These are phyloP conservation scores for Tenthredo livida DNA, from an alignment of 2,888 invertebrate genomes.

Conservation along the genomic window DNA sequence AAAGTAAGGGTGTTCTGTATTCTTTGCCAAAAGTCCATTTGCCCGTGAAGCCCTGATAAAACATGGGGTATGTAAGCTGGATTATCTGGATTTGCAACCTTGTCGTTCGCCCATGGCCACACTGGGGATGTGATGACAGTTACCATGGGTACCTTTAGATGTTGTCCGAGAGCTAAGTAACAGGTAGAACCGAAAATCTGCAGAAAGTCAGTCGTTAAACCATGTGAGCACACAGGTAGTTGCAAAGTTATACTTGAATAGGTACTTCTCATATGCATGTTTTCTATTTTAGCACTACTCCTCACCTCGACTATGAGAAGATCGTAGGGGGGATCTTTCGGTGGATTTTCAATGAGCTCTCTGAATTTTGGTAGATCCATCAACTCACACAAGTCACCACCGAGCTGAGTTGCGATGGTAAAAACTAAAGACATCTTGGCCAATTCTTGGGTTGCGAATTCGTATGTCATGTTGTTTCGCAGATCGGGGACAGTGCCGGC, in stretches of 20 bases:
- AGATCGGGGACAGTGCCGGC: not conserved
- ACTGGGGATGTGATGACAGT: constrained; percentile 59
- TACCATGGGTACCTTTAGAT: constrained; percentile 68
- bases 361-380: constrained; percentile 59
- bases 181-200: constrained; percentile 70
- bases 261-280: not conserved
- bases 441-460: not conserved
- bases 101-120: constrained; percentile 59
- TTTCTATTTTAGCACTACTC: not conserved
- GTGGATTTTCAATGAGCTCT: constrained; percentile 58
- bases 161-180: constrained; percentile 46
- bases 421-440: not conserved
- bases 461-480: constrained; percentile 15
- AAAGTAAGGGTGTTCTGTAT: constrained; percentile 58
- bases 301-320: constrained; percentile 51
- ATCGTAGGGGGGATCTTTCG: constrained; percentile 42
- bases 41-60: constrained; percentile 4
- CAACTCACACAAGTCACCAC: constrained; percentile 55
- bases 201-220: constrained; percentile 77
- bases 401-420: not conserved
- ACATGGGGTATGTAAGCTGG: constrained; percentile 61
- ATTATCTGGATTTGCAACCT: constrained; percentile 62
- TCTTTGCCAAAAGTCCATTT: constrained; percentile 63
- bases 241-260: constrained; percentile 38
- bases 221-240: constrained; percentile 67